These are phyloP conservation scores for Datnioides undecimradiatus DNA, from an alignment of 2,113 vertebrate species.

Conservation along the genomic window DNA sequence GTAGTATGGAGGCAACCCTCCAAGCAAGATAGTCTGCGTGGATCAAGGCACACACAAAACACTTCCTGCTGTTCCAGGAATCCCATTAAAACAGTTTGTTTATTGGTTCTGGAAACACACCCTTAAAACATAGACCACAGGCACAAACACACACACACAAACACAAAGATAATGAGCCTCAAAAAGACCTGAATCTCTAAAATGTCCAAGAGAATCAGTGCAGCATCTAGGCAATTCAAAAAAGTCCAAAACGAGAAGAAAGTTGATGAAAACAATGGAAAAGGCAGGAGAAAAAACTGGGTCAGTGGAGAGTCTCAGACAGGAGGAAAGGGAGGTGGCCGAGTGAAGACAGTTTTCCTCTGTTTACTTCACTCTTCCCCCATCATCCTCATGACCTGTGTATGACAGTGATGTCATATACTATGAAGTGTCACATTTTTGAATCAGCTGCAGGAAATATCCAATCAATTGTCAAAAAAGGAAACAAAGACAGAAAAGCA, in stretches of 20 bases:
- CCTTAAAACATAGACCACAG: slow-evolving; percentile 16
- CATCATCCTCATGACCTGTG: slow-evolving; percentile 16
- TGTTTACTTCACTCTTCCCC: slow-evolving; percentile 28
- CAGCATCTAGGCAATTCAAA: too few species aligned
- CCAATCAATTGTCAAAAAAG: not conserved
- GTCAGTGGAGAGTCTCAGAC: slow-evolving; percentile 42
- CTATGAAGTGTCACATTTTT: slow-evolving; percentile 27
- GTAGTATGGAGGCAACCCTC: not conserved
- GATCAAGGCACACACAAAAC: not conserved
- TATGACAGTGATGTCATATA: slow-evolving; percentile 20
- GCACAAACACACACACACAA: not conserved
- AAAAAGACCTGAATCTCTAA: slow-evolving; percentile 17
- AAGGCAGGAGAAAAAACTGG: slow-evolving; percentile 41
- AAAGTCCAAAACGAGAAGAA: slow-evolving; percentile 22
- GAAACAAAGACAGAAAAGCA: not conserved
- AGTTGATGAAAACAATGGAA: slow-evolving; percentile 38
- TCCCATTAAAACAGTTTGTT: slow-evolving; percentile 65
- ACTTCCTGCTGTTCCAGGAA: slow-evolving; percentile 50
- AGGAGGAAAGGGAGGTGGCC: slow-evolving; percentile 20
- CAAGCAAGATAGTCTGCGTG: not conserved
- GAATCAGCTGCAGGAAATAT: slow-evolving; percentile 1
- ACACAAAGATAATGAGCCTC: slow-evolving; percentile 42
- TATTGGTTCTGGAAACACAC: slow-evolving; percentile 56
- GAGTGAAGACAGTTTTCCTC: slow-evolving; percentile 1
- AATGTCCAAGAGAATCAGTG: too few species aligned